phyloP scores from a whole-genome alignment of 2,797 vertebrate genomes.

The Tokudaia muenninki region DNA sequence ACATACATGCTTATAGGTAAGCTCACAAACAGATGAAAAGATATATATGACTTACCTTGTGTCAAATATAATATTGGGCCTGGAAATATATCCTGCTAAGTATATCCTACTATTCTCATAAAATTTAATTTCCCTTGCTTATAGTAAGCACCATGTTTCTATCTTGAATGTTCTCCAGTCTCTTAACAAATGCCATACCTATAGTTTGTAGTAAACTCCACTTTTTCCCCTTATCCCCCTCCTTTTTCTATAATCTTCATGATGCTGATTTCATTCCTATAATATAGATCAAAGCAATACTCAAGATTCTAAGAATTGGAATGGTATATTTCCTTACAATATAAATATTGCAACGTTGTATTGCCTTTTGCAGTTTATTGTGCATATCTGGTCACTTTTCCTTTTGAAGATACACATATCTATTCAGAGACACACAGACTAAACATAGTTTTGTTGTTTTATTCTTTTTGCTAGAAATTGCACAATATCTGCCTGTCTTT shows the following conservation, averaged over 20 bases:
- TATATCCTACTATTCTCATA: background rate
- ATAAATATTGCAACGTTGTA: background rate
- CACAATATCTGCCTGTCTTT: background rate
- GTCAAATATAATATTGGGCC: background rate
- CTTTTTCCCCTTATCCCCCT: background rate
- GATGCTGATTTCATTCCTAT: background rate
- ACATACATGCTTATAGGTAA: background rate
- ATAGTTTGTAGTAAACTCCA: background rate
- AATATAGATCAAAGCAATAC: background rate
- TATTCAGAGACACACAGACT: background rate
- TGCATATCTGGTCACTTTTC: background rate
- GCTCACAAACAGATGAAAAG: background rate
- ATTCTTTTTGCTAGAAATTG: background rate
- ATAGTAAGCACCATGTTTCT: background rate
- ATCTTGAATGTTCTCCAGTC: background rate
- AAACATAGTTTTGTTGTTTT: background rate
- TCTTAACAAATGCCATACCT: background rate
- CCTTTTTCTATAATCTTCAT: background rate
- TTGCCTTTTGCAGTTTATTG: background rate
- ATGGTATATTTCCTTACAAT: background rate
- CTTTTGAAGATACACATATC: background rate
- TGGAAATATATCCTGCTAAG: background rate
- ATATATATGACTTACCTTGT: background rate
- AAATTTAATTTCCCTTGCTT: conserved; percentile 3
- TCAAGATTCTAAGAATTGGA: background rate